Evolutionary conservation across 2,797 vertebrate species (phyloP).

Genomic region (Halcyon chelicuti): DNA sequence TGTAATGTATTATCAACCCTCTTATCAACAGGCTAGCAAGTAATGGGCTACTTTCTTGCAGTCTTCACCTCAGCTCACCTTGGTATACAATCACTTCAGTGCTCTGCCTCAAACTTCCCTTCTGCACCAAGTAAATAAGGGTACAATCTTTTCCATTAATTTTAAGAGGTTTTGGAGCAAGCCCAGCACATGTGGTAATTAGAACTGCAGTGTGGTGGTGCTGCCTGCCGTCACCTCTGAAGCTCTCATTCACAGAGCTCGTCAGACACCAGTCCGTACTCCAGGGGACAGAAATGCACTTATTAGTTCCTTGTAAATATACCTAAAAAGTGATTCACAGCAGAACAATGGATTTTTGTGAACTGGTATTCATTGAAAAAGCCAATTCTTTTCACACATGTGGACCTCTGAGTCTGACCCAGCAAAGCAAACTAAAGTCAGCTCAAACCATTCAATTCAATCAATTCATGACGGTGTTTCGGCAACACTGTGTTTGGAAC

Average conservation of each 20-base stretch:
- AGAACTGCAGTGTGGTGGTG: neutral
- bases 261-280: neutral
- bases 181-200: neutral
- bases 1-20: neutral
- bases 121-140: neutral
- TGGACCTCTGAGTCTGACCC: neutral
- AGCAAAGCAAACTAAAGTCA: neutral
- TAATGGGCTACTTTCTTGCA: slow-evolving; percentile 15
- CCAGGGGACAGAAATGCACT: neutral
- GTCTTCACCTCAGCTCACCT: slow-evolving; percentile 33
- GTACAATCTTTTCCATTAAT: slow-evolving; percentile 26
- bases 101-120: slow-evolving; percentile 9
- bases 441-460: neutral
- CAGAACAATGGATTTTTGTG: neutral
- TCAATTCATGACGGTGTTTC: neutral
- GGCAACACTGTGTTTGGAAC: neutral
- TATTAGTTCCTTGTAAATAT: neutral
- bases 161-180: slow-evolving; percentile 3
- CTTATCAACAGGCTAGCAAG: neutral
- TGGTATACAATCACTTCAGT: neutral
- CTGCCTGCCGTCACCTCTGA: neutral
- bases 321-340: neutral
- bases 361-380: neutral
- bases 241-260: neutral
- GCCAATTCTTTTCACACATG: neutral